Evolutionary conservation across 2,113 vertebrate genomes (phyloP).

Genomic region (Marmota flaviventris): DNA sequence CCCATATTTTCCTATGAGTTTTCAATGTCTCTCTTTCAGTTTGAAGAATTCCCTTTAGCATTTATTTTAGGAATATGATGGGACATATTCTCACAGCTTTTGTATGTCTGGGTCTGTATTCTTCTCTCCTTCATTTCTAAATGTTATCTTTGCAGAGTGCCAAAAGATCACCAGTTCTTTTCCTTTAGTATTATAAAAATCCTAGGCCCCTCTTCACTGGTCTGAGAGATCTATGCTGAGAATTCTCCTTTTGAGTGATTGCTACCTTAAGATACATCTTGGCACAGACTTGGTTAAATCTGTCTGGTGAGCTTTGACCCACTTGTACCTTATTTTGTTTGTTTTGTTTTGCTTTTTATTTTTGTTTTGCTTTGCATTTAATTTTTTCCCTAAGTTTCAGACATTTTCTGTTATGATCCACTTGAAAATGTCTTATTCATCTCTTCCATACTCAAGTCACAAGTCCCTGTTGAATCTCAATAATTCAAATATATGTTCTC

Average conservation of each 20-base stretch:
- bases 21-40: neutral
- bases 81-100: neutral
- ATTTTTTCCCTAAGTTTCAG: no score
- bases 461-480: neutral
- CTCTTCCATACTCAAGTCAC: no score
- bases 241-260: neutral
- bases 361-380: neutral
- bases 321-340: neutral
- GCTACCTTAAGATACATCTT: neutral
- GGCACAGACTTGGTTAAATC: neutral
- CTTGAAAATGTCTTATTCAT: neutral
- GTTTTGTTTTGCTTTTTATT: no score
- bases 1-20: no score
- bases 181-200: neutral
- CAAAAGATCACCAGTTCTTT: neutral
- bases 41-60: no score
- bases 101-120: neutral
- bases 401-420: neutral
- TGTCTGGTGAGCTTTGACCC: neutral
- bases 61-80: neutral
- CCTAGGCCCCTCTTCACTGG: neutral
- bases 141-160: neutral
- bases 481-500: neutral
- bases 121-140: neutral
- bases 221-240: neutral